phyloP scores from a whole-genome alignment of 1,140 invertebrate species.

The Parasteatoda tepidariorum region DNA sequence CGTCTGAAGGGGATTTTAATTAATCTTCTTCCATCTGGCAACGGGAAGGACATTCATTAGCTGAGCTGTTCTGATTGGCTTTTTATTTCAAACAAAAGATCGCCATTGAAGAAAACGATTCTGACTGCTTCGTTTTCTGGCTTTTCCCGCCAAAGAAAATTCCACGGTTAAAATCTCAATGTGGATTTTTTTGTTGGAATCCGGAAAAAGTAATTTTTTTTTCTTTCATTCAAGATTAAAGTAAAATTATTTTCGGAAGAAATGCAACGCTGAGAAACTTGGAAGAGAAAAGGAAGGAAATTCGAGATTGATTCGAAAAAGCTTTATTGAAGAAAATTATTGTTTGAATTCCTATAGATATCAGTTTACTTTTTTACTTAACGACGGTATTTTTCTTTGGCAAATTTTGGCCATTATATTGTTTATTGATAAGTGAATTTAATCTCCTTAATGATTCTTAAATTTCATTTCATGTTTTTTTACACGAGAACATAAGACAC shows the following conservation, averaged over 20 bases:
- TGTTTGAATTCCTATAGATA: too few relatives aligned
- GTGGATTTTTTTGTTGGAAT: background rate
- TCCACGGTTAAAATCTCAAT: background rate
- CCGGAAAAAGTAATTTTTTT: background rate
- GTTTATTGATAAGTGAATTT: too few relatives aligned
- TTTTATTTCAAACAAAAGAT: constrained; percentile 36
- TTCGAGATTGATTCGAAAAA: too few relatives aligned
- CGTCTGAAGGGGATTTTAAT: constrained; percentile 48
- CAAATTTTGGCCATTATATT: too few relatives aligned
- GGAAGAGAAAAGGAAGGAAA: too few relatives aligned
- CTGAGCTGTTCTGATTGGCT: constrained; percentile 28
- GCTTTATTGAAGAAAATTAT: too few relatives aligned
- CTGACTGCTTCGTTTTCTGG: background rate
- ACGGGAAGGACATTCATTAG: constrained; percentile 53
- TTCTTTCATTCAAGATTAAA: background rate
- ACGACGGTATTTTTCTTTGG: too few relatives aligned
- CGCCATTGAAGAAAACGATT: background rate
- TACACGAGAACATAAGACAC: too few relatives aligned
- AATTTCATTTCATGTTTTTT: too few relatives aligned
- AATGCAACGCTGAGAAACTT: too few relatives aligned
- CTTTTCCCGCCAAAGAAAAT: background rate
- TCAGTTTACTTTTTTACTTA: too few relatives aligned
- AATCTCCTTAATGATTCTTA: too few relatives aligned
- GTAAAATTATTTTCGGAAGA: background rate
- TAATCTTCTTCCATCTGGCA: constrained; percentile 51